Evolutionary conservation across 2,113 vertebrate genomes (phyloP).

Genomic region (Cromileptes altivelis): DNA sequence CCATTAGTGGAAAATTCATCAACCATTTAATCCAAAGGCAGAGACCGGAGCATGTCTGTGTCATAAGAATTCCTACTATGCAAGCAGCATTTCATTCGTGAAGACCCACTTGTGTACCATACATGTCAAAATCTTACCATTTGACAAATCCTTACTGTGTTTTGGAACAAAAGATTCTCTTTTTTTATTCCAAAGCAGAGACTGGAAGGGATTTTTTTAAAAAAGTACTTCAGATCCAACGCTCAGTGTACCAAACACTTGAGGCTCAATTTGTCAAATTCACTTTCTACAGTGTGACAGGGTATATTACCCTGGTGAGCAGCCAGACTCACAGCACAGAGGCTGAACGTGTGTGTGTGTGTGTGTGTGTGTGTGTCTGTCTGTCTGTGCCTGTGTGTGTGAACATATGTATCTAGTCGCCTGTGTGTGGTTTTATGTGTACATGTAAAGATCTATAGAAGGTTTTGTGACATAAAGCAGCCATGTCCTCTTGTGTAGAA

Average conservation of each 20-base stretch:
- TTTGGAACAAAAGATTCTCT: slow-evolving; percentile 27
- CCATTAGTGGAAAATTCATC: slow-evolving; percentile 51
- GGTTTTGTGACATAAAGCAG: slow-evolving; percentile 15
- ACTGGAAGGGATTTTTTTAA: neutral
- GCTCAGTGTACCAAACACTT: slow-evolving; percentile 46
- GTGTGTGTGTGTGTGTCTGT: slow-evolving; percentile 28
- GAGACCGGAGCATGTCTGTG: slow-evolving; percentile 10
- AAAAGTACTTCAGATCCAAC: slow-evolving; percentile 57
- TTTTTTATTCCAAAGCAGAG: slow-evolving; percentile 36
- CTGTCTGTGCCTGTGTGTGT: slow-evolving; percentile 13
- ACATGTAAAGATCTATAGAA: neutral
- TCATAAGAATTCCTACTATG: slow-evolving; percentile 6
- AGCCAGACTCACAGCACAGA: slow-evolving; percentile 42
- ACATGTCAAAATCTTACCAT: slow-evolving; percentile 41
- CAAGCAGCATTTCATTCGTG: slow-evolving; percentile 20
- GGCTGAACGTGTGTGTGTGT: slow-evolving; percentile 31
- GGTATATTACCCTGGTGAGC: slow-evolving; percentile 61
- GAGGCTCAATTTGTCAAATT: slow-evolving; percentile 73
- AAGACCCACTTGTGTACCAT: slow-evolving; percentile 38
- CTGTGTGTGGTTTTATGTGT: slow-evolving; percentile 26
- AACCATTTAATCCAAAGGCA: slow-evolving; percentile 38
- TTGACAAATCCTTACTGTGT: slow-evolving; percentile 41
- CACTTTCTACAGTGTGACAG: slow-evolving; percentile 66
- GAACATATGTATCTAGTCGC: slow-evolving; percentile 2
- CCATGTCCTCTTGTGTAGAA: neutral